These are phyloP conservation scores for Axis porcinus DNA, from an alignment of 2,113 vertebrate genomes.

Conservation along the genomic window DNA sequence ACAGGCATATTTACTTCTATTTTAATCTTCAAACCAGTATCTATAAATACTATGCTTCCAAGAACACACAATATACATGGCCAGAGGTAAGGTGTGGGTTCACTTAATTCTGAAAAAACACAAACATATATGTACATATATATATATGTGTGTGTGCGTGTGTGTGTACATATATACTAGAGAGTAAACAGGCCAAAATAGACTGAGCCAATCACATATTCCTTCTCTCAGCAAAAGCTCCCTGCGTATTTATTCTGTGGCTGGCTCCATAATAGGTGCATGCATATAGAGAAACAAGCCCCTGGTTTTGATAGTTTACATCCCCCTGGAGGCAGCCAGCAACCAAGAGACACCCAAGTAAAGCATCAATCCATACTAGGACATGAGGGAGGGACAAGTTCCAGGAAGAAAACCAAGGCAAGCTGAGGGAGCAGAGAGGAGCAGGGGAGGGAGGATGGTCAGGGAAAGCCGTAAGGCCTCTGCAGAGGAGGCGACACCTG, in stretches of 20 bases:
- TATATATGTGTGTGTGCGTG: background rate
- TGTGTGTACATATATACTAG: background rate
- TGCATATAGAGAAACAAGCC: background rate
- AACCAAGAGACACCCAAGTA: background rate
- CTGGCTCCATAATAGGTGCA: background rate
- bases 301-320: background rate
- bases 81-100: background rate
- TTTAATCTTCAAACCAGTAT: background rate
- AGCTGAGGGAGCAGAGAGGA: background rate
- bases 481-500: background rate
- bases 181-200: background rate
- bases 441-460: background rate
- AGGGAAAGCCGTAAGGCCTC: background rate
- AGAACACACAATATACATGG: background rate
- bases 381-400: background rate
- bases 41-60: background rate
- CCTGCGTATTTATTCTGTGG: background rate
- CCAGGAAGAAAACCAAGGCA: background rate
- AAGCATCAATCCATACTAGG: background rate
- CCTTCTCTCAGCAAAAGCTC: background rate
- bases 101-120: constrained; percentile 19
- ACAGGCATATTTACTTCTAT: background rate
- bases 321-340: background rate
- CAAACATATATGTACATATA: background rate
- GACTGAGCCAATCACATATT: background rate